Evolutionary conservation across 2,888 invertebrate genomes (phyloP).

Genomic region (Cryptosula pallasiana): DNA sequence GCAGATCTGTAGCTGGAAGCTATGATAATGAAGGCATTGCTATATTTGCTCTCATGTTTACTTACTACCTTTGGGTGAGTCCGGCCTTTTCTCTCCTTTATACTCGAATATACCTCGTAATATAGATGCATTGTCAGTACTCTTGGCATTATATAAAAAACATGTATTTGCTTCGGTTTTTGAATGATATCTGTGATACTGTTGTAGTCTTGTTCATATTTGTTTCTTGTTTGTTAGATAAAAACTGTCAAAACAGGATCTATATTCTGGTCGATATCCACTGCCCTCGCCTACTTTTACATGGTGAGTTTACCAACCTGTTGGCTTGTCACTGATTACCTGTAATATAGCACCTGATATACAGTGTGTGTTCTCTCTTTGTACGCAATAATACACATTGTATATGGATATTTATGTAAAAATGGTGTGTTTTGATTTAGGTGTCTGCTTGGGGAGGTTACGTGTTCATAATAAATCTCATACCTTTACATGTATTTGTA

Average conservation of each 20-base stretch:
- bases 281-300: slow-evolving; percentile 95
- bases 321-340: no score
- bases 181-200: no score
- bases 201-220: no score
- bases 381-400: no score
- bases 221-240: slow-evolving; percentile 56
- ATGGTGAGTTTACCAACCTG: slow-evolving; percentile 85
- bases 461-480: slow-evolving; percentile 97
- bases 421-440: no score
- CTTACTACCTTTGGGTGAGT: slow-evolving; percentile 90
- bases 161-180: neutral
- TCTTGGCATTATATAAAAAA: no score
- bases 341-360: no score
- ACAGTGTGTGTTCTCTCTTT: no score
- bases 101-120: no score
- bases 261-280: slow-evolving; percentile 89
- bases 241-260: slow-evolving; percentile 96
- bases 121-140: no score
- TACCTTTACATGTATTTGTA: slow-evolving; percentile 93
- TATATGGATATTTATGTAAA: no score
- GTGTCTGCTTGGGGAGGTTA: slow-evolving; percentile 99
- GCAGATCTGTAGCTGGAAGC: slow-evolving; percentile 96
- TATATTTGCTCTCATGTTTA: slow-evolving; percentile 97
- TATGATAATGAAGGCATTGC: slow-evolving; percentile 99
- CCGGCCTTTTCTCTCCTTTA: neutral